Base-by-base conservation (phyloP, 2,888 invertebrate genomes). In the Muscina levida region DNA sequence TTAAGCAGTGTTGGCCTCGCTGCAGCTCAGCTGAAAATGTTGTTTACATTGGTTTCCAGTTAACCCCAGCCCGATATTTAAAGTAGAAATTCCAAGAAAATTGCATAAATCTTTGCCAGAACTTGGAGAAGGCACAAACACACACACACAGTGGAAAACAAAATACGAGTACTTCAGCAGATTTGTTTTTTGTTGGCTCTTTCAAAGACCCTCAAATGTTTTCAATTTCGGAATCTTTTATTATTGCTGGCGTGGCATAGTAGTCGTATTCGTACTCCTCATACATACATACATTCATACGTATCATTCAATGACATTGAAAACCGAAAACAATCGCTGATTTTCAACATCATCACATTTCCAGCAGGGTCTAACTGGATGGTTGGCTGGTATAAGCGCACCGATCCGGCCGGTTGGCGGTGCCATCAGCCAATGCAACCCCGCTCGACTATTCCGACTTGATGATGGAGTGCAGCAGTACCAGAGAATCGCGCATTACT, bases 221-320 rank as follows among this genome's bases (percentile, higher is more conserved):
- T 26, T 46, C 70, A 48, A 51, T 57, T 53, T 3, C 37, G 15
- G 31, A 31, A 31, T 31, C 37, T 48, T 71, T 48, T 67, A 17
- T 46, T 46, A 31, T 46, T 17, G 17, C 15, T 15, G 46, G 46
- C 15, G 46, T 46, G 46, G 46, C 15, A 31, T 8, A 8, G 24
- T 15, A 37, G 15, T 22, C 19, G 68, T 73, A 73, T 59, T 74
- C 59, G 51, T 72, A n/a, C n/a, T n/a, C n/a, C n/a, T n/a, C n/a
- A n/a, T n/a, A n/a, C n/a, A n/a, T n/a, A n/a, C n/a, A n/a, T n/a
- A n/a, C n/a, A n/a, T n/a, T n/a, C n/a, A n/a, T n/a, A n/a, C n/a
- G n/a, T n/a, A 59, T 62, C 72, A 73, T 81, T 72, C 68, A 72
- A 77, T 81, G 81, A 77, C 81, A 77, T 75, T 81, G 77, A 81